Evolutionary conservation across 1,140 invertebrate species (phyloP).

Genomic region (Rhizoglyphus robini): DNA sequence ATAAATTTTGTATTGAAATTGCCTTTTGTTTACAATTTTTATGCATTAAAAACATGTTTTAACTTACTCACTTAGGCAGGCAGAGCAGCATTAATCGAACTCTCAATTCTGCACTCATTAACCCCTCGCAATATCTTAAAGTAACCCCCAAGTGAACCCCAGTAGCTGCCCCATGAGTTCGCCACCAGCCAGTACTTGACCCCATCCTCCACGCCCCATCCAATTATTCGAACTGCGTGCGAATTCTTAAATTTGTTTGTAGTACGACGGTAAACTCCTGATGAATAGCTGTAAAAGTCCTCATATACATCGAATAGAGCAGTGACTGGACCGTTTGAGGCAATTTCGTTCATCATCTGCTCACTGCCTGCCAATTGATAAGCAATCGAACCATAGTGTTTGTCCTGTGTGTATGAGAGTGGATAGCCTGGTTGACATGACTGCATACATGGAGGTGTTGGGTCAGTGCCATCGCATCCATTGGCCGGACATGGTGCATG

Average conservation of each 20-base stretch:
- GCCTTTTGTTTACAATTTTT: no score
- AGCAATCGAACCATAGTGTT: conserved; percentile 52
- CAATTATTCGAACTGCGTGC: conserved; percentile 42
- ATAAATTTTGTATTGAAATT: no score
- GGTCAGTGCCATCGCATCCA: conserved; percentile 28
- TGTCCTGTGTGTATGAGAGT: conserved; percentile 37
- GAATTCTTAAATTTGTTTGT: conserved; percentile 52
- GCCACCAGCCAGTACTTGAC: conserved; percentile 41
- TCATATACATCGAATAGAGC: conserved; percentile 53
- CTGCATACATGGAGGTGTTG: conserved; percentile 38
- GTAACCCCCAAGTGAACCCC: conserved; percentile 45
- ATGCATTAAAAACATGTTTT: no score
- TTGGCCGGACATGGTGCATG: conserved; percentile 30
- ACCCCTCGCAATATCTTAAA: conserved; percentile 62
- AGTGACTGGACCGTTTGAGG: conserved; percentile 77
- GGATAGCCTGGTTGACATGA: conserved; percentile 36
- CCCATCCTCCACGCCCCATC: conserved; percentile 40
- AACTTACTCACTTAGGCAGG: no score
- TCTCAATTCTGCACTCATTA: conserved; percentile 74
- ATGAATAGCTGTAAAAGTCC: conserved; percentile 38
- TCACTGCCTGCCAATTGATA: conserved; percentile 47
- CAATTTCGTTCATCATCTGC: conserved; percentile 68
- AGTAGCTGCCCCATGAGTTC: conserved; percentile 42
- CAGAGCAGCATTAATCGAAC: conserved; percentile 55
- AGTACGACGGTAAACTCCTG: conserved; percentile 70